Percentiles rank a stretch among this genome's conserved stretches.
These are phyloP conservation scores for Lithobates pipiens DNA, from an alignment of 2,797 vertebrate species.

Conservation along the genomic window DNA sequence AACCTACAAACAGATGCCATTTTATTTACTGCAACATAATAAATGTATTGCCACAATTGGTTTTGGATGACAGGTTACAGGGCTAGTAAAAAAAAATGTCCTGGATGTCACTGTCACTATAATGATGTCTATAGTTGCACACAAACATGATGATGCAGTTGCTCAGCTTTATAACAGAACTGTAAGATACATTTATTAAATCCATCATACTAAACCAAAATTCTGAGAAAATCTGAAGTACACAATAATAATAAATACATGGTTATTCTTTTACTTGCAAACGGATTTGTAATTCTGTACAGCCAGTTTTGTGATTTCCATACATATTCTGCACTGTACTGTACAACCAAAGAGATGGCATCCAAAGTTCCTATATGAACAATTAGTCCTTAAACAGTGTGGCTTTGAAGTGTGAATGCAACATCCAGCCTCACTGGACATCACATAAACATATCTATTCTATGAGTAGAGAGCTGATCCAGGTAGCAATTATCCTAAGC, in stretches of 20 bases:
- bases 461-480: no score
- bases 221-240: neutral
- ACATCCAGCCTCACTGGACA: no score
- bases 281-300: no score
- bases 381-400: no score
- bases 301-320: no score
- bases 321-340: neutral
- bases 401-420: no score
- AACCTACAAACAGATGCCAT: slow-evolving; percentile 20
- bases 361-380: neutral
- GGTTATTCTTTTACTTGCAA: neutral
- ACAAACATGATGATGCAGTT: neutral
- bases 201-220: neutral
- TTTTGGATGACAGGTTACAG: neutral
- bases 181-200: neutral
- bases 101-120: neutral
- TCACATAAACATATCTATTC: no score
- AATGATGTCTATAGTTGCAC: neutral
- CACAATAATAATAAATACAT: neutral
- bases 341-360: neutral
- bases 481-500: no score
- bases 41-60: neutral
- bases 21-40: slow-evolving; percentile 17
- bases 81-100: neutral
- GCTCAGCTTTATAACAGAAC: neutral